Percentiles rank a stretch among this genome's conserved stretches.
Conservation (phyloP, 2,888 invertebrate genomes). For the Octonoba sinensis region DNA sequence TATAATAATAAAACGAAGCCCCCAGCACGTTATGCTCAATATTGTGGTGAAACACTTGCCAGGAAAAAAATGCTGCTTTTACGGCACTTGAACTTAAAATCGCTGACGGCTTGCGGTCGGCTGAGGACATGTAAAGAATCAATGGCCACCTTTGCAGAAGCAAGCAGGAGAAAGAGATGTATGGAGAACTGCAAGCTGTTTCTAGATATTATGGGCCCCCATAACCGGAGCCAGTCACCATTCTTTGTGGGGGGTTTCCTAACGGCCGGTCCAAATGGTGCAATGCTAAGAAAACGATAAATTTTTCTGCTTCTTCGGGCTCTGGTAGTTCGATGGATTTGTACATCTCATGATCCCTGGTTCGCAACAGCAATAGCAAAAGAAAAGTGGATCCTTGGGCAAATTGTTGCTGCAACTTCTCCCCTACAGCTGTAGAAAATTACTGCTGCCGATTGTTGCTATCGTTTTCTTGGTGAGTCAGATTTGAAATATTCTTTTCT, state of each 20-base stretch:
- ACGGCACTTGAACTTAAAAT: conserved; percentile 46
- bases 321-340: conserved; percentile 46
- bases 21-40: too few species aligned
- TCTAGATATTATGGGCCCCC: conserved; percentile 54
- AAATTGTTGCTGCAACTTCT: conserved; percentile 49
- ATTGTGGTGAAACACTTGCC: too few species aligned
- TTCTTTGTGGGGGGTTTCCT: conserved; percentile 28
- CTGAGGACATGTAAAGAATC: conserved; percentile 28
- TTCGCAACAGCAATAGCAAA: conserved; percentile 38
- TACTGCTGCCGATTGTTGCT: conserved; percentile 58
- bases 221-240: conserved; percentile 24
- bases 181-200: conserved; percentile 54
- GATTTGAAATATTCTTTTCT: conserved; percentile 38
- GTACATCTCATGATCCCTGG: conserved; percentile 35
- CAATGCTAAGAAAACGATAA: conserved; percentile 61
- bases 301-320: conserved; percentile 48
- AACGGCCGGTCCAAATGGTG: conserved; percentile 56
- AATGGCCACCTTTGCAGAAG: conserved; percentile 32
- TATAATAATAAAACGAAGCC: too few species aligned
- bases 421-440: conserved; percentile 53
- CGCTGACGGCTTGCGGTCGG: conserved; percentile 32
- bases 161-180: conserved; percentile 48
- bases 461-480: conserved; percentile 31
- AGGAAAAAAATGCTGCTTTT: conserved; percentile 17
- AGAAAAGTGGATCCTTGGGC: conserved; percentile 40